Percentiles rank a stretch among this genome's conserved stretches.
phyloP scores from a whole-genome alignment of 2,888 invertebrate species.

The Alsophila aescularia region DNA sequence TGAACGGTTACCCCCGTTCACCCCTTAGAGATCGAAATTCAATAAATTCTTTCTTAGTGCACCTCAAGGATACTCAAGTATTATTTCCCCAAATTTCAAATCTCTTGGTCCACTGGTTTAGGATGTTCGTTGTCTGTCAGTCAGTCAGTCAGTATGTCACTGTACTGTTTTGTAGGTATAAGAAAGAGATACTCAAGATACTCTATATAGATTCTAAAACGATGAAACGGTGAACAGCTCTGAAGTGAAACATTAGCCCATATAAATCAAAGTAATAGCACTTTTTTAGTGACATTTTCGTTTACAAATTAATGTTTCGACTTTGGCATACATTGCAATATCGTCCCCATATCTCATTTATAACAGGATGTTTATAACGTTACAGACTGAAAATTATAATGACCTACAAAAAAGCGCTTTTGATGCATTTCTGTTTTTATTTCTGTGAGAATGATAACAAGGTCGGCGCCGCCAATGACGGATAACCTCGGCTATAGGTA shows the following conservation, averaged over 20 bases:
- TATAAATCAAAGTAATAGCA: slow-evolving; percentile 2
- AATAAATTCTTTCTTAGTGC: too few relatives aligned
- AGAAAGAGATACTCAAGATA: too few relatives aligned
- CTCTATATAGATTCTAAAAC: too few relatives aligned
- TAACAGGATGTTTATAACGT: slow-evolving; percentile 53
- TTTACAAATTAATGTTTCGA: slow-evolving; percentile 9
- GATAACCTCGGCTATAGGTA: slow-evolving; percentile 38
- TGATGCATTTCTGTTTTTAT: slow-evolving; percentile 44
- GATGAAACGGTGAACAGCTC: too few relatives aligned
- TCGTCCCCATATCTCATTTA: slow-evolving; percentile 36
- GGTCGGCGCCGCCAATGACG: slow-evolving; percentile 46
- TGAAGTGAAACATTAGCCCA: slow-evolving; percentile 1
- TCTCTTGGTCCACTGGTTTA: too few relatives aligned
- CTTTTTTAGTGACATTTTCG: slow-evolving; percentile 6
- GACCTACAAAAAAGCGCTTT: slow-evolving; percentile 37
- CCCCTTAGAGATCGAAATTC: too few relatives aligned
- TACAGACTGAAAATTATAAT: slow-evolving; percentile 37
- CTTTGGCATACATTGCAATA: slow-evolving; percentile 17
- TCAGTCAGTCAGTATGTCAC: too few relatives aligned
- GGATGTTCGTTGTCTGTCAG: too few relatives aligned
- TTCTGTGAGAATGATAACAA: slow-evolving; percentile 45
- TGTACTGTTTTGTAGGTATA: too few relatives aligned
- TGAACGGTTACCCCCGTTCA: too few relatives aligned
- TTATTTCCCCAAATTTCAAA: too few relatives aligned
- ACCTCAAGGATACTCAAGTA: too few relatives aligned